These are phyloP conservation scores for Aphelenchoides fujianensis DNA, from an alignment of 1,140 invertebrate genomes.

Conservation along the genomic window DNA sequence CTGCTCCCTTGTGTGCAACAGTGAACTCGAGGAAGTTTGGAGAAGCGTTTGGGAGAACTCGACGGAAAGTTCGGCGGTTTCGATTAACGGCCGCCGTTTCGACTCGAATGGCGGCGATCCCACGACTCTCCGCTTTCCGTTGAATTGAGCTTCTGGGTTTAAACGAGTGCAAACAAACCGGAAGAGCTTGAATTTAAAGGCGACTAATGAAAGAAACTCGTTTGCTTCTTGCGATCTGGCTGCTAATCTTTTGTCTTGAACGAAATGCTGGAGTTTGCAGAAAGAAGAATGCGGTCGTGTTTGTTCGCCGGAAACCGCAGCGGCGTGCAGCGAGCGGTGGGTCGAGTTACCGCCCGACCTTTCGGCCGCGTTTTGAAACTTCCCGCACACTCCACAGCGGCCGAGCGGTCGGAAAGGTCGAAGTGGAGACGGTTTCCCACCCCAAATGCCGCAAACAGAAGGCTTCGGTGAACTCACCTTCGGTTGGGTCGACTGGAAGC, in stretches of 20 bases:
- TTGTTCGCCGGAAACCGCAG: too few species aligned
- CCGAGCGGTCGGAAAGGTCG: too few species aligned
- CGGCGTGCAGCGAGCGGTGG: too few species aligned
- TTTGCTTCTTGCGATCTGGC: too few species aligned
- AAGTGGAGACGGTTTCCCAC: too few species aligned
- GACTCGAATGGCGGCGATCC: neutral
- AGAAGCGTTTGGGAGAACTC: neutral
- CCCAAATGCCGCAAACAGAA: slow-evolving; percentile 21
- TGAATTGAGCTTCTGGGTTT: neutral
- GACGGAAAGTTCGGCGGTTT: neutral
- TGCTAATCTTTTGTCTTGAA: too few species aligned
- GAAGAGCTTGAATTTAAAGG: neutral
- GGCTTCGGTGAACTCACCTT: slow-evolving; percentile 38
- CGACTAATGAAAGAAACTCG: too few species aligned
- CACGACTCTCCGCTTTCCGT: neutral
- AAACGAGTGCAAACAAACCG: neutral
- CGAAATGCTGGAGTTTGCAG: too few species aligned
- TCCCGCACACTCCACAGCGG: neutral
- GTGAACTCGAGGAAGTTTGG: too few species aligned
- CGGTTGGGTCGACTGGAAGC: slow-evolving; percentile 60
- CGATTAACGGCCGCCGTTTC: too few species aligned
- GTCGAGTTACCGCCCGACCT: neutral
- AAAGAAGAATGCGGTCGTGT: too few species aligned
- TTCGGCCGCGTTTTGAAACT: slow-evolving; percentile 2
- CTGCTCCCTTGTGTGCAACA: too few species aligned